These are phyloP conservation scores for Leucania comma DNA, from an alignment of 2,888 invertebrate species.

Conservation along the genomic window DNA sequence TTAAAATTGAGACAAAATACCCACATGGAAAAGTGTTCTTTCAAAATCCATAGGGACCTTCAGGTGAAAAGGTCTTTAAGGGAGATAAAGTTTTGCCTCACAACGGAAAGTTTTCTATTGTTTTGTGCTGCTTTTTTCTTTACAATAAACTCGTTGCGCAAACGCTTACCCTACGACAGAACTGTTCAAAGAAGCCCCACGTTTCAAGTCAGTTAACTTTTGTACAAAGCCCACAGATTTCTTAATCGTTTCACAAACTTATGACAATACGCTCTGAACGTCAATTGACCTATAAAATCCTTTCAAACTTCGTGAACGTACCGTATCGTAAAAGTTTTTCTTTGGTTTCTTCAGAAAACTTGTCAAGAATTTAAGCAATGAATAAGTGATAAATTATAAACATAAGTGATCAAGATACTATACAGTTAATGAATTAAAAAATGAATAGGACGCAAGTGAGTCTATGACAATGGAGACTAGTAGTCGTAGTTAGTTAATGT, in stretches of 20 bases:
- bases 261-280: slow-evolving; percentile 64
- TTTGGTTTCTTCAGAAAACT: slow-evolving; percentile 59
- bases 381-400: slow-evolving; percentile 59
- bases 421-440: slow-evolving; percentile 54
- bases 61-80: not conserved
- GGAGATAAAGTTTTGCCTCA: slow-evolving; percentile 34
- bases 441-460: slow-evolving; percentile 76
- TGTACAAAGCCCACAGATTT: slow-evolving; percentile 57
- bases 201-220: slow-evolving; percentile 50
- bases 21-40: slow-evolving; percentile 5
- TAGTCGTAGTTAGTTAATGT: slow-evolving; percentile 74
- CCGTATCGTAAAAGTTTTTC: slow-evolving; percentile 62
- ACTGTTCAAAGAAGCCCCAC: slow-evolving; percentile 63
- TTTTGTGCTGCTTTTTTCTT: slow-evolving; percentile 22
- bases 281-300: slow-evolving; percentile 61
- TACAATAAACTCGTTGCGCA: slow-evolving; percentile 58
- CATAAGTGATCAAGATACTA: slow-evolving; percentile 50
- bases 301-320: slow-evolving; percentile 70
- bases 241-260: slow-evolving; percentile 61
- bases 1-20: not conserved
- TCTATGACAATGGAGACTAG: slow-evolving; percentile 73
- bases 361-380: slow-evolving; percentile 49
- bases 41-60: slow-evolving; percentile 1
- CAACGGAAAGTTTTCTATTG: slow-evolving; percentile 27
- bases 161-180: slow-evolving; percentile 53